Evolutionary conservation across 2,888 invertebrate species (phyloP), one percentile per base, ranked within the genome.

Genomic region (Blomia tropicalis): DNA sequence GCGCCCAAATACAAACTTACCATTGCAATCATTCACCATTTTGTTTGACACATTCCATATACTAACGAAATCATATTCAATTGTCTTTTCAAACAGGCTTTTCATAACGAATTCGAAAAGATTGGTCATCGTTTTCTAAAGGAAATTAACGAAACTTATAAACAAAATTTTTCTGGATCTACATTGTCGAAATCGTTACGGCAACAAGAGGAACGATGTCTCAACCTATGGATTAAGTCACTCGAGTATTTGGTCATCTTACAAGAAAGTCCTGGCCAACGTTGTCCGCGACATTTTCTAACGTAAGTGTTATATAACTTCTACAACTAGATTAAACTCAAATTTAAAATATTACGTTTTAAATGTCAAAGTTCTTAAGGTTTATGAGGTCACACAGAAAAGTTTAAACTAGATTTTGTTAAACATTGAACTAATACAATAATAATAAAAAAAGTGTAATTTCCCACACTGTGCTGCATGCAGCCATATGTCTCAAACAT

Each of bases 91-190:
- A 14, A 29, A 31, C 29, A 63, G 63, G 60, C 54, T 27, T 61
- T 60, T 54, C 63, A 63, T 59, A 54, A 63, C 31, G 64, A 64
- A 36, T 58, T 64, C 30, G 60, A 64, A 53, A 64, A 41, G 41
- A 56, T 64, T 56, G 62, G 58, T 29, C 64, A 61, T 7, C 61
- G 62, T 31, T 64, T 64, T 53, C 29, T 64, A n/a, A 64, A 61
- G 27, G 53, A 62, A 47, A 54, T 62, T 22, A 64, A 62, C 43
- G 44, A 44, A 30, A 56, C 22, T 59, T 41, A n/a, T 22, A 51
- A 47, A n/a, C 51, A 47, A n/a, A 47, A 27, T 47, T 27, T 7
- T 25, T 47, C 51, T 11, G 51, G 60, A 17, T 60, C 47, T 41
- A 17, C 36, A 25, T 32, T 43, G 29, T 25, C 41, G 22, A 31